Evolutionary conservation across 2,888 invertebrate genomes (phyloP), one percentile per base, ranked within the genome.

Genomic region (Trilocha varians): DNA sequence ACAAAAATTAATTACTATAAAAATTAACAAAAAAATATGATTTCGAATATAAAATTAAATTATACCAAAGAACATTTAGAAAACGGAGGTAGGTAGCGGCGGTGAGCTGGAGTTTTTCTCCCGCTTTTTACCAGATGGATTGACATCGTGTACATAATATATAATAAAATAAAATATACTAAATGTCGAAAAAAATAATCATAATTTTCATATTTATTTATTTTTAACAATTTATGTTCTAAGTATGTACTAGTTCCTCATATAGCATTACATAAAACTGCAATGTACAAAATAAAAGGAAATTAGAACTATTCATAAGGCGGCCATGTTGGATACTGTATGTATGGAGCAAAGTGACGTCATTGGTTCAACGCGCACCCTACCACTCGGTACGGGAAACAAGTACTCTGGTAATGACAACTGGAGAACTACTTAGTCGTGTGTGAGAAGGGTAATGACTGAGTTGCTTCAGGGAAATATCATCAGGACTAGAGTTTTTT

Each of bases 341-440:
- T 59, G 53, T 62, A 57, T 62, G 68, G 64, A 59, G 62, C 53
- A 56, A 56, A 57, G 55, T 75, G 72, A 74, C 75, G 72, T 73
- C 78, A 80, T 77, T 79, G 80, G 78, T 72, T 66, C 70, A 67
- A 70, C 75, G 72, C 78, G 67, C 78, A 73, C 79, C 79, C 79
- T 42, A 34, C 42, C 42, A 34, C 42, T 42, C 32, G 13, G 32
- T 13, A 25, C 25, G 25, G 25, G 25, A 25, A 25, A 25, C 25
- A 25, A 25, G 25, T 25, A 25, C 25, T 25, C 25, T 25, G 25
- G 8, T 25, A 25, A 25, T 25, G 25, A 25, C 25, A 25, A 25
- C 25, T 25, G 25, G 25, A 25, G 25, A 25, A 3, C 25, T 25
- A 25, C 25, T 25, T 25, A 11, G 6, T 1, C 25, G 25, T 25